Evolutionary conservation across 2,888 invertebrate genomes (phyloP).

Genomic region (Strigamia transsilvanica): DNA sequence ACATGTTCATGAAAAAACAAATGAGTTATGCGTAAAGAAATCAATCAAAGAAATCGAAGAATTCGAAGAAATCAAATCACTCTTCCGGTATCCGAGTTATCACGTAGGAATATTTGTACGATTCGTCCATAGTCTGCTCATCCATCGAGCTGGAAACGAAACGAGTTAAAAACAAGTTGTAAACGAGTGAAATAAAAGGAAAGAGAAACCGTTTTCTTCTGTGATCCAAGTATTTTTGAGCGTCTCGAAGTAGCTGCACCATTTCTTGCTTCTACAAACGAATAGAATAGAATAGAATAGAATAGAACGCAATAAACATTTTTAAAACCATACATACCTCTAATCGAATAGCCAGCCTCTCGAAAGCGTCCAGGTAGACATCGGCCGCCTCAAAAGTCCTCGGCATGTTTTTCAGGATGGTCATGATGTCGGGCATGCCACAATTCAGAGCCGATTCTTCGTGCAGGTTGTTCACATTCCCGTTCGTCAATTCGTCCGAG

Average conservation of each 20-base stretch:
- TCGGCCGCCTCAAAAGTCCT: background rate
- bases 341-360: background rate
- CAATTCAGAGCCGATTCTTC: background rate
- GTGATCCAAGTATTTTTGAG: slow-evolving; percentile 8
- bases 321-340: background rate
- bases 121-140: slow-evolving; percentile 1
- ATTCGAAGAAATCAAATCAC: background rate
- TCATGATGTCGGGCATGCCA: background rate
- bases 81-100: background rate
- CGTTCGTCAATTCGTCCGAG: background rate
- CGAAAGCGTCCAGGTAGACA: background rate
- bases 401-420: background rate
- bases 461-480: background rate
- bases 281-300: background rate
- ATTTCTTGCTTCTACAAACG: slow-evolving; percentile 8
- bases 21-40: slow-evolving; percentile 1
- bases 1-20: background rate
- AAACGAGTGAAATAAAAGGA: background rate
- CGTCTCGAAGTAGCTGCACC: slow-evolving; percentile 1
- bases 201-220: background rate
- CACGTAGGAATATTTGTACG: background rate
- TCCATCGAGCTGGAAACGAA: background rate
- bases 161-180: background rate
- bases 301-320: background rate
- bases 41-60: too few relatives aligned